phyloP scores from a whole-genome alignment of 1,140 invertebrate genomes.

The Paralvinella palmiformis region DNA sequence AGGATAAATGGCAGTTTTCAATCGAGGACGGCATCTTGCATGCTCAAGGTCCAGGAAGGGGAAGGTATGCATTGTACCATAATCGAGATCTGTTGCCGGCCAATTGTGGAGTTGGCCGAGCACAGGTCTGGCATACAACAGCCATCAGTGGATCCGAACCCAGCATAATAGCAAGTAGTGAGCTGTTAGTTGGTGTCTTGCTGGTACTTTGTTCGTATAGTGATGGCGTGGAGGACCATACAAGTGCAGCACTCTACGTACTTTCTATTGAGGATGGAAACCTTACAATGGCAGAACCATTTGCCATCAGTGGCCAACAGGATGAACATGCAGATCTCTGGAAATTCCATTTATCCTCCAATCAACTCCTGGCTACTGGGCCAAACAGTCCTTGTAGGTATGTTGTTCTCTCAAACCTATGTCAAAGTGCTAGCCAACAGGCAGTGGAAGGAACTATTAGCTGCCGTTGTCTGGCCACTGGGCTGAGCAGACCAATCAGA shows the following conservation, averaged over 20 bases:
- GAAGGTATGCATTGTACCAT: slow-evolving; percentile 24
- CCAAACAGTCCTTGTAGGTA: slow-evolving; percentile 29
- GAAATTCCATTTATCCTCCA: slow-evolving; percentile 22
- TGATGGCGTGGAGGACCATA: slow-evolving; percentile 25
- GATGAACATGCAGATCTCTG: slow-evolving; percentile 24
- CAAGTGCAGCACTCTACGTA: slow-evolving; percentile 24
- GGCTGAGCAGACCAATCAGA: slow-evolving; percentile 15
- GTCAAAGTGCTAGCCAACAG: no score
- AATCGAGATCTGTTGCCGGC: slow-evolving; percentile 23
- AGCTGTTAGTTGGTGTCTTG: slow-evolving; percentile 11
- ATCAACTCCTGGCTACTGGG: slow-evolving; percentile 18
- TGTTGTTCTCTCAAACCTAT: slow-evolving; percentile 25
- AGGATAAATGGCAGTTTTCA: slow-evolving; percentile 29
- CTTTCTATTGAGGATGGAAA: slow-evolving; percentile 15
- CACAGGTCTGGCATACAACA: slow-evolving; percentile 21
- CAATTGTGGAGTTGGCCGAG: slow-evolving; percentile 5
- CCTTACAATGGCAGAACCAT: neutral
- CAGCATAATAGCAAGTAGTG: neutral
- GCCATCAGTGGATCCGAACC: slow-evolving; percentile 5
- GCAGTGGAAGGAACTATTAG: neutral
- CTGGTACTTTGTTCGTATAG: slow-evolving; percentile 32
- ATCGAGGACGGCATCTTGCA: slow-evolving; percentile 14
- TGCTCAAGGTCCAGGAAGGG: slow-evolving; percentile 16
- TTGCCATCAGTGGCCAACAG: slow-evolving; percentile 16
- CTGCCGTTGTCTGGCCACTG: slow-evolving; percentile 24